Conservation (phyloP, 2,888 invertebrate genomes). For the Xestia xanthographa region DNA sequence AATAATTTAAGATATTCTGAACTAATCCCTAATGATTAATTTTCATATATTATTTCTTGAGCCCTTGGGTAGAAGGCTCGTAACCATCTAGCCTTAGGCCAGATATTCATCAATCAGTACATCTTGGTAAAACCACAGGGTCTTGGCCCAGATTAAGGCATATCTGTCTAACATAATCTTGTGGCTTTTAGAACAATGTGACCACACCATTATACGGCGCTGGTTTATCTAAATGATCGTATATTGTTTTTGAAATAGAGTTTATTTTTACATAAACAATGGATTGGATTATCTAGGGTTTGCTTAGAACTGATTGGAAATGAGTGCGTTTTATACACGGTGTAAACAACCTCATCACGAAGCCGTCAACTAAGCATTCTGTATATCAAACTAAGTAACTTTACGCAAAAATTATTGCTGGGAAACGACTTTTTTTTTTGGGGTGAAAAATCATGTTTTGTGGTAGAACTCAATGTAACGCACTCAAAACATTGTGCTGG, state of each 20-base stretch:
- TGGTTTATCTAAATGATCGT: slow-evolving; percentile 35
- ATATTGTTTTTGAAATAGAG: slow-evolving; percentile 19
- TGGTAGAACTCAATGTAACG: too few species aligned
- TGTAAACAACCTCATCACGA: too few species aligned
- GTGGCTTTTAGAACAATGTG: slow-evolving; percentile 62
- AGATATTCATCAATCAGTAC: slow-evolving; percentile 61
- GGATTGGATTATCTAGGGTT: background rate
- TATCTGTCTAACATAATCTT: slow-evolving; percentile 61
- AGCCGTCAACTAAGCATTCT: too few species aligned
- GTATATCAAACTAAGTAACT: too few species aligned
- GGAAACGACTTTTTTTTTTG: too few species aligned
- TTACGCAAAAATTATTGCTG: too few species aligned
- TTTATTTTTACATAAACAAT: slow-evolving; percentile 21
- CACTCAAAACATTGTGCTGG: too few species aligned
- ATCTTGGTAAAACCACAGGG: slow-evolving; percentile 61
- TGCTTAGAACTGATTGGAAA: slow-evolving; percentile 7
- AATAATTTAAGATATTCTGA: slow-evolving; percentile 42
- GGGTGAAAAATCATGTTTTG: too few species aligned
- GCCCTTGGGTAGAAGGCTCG: slow-evolving; percentile 33
- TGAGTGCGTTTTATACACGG: background rate
- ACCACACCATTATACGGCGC: slow-evolving; percentile 58
- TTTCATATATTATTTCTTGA: slow-evolving; percentile 56
- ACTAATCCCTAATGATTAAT: slow-evolving; percentile 58
- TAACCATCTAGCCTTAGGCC: slow-evolving; percentile 34
- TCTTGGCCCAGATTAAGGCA: slow-evolving; percentile 59